phyloP scores from a whole-genome alignment of 2,797 vertebrate species.

The Macropodus opercularis region DNA sequence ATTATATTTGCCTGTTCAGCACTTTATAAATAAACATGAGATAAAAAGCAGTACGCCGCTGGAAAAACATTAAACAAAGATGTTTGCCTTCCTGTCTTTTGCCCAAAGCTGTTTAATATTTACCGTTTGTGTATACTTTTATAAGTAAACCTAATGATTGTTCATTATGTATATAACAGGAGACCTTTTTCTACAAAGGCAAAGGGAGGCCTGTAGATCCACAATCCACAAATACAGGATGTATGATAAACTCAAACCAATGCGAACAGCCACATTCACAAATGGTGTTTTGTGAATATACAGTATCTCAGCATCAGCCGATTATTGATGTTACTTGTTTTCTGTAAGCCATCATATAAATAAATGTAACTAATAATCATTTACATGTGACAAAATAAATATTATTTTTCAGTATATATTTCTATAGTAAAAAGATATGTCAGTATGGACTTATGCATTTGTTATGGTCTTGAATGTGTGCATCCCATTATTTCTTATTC shows the following conservation, averaged over 20 bases:
- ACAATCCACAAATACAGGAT: conserved; percentile 9
- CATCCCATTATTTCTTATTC: not conserved
- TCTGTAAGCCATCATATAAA: conserved; percentile 44
- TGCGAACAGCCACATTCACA: not conserved
- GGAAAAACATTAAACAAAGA: conserved; percentile 55
- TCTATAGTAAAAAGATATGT: conserved; percentile 20
- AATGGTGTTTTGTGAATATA: conserved; percentile 42
- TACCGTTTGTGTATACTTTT: conserved; percentile 46
- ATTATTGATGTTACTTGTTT: conserved; percentile 22
- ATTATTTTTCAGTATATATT: conserved; percentile 49
- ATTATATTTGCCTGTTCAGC: conserved; percentile 81
- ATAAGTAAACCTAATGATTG: conserved; percentile 42
- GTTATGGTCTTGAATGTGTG: not conserved
- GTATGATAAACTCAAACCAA: conserved; percentile 10
- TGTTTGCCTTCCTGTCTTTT: conserved; percentile 20
- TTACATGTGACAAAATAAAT: conserved; percentile 54
- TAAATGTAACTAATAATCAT: conserved; percentile 57
- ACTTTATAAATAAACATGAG: conserved; percentile 83
- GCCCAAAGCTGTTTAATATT: conserved; percentile 46
- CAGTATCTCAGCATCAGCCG: conserved; percentile 2
- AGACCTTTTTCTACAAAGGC: conserved; percentile 11
- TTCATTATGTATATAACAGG: conserved; percentile 32
- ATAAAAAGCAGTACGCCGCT: conserved; percentile 66
- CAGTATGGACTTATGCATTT: not conserved
- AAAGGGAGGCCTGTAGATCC: not conserved